Conservation (phyloP, 2,797 vertebrate genomes). For the Brachyalestes nurse region DNA sequence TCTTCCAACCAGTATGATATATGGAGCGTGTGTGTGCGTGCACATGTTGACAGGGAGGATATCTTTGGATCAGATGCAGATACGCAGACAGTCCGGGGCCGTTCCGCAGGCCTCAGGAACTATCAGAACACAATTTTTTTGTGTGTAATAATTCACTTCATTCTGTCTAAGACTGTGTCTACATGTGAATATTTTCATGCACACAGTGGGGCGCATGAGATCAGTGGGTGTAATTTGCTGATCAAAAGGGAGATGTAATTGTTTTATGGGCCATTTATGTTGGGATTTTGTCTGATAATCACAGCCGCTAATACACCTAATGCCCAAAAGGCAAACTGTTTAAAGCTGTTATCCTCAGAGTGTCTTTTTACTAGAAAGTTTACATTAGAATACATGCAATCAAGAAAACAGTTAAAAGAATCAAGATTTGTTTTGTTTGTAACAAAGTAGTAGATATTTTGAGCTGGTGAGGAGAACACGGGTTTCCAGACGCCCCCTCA, state of each 20-base stretch:
- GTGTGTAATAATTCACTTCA: background rate
- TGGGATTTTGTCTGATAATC: background rate
- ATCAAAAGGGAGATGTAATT: background rate
- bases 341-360: too few species aligned
- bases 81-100: slow-evolving; percentile 16
- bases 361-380: too few species aligned
- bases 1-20: slow-evolving; percentile 9
- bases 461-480: too few species aligned
- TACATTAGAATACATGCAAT: too few species aligned
- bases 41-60: background rate
- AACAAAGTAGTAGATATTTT: too few species aligned
- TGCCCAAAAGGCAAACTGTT: too few species aligned
- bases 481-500: too few species aligned
- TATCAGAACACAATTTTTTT: background rate
- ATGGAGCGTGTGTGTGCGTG: background rate
- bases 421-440: too few species aligned
- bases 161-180: background rate
- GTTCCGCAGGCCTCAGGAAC: background rate
- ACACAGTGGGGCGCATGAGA: background rate
- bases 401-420: too few species aligned
- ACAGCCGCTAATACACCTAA: too few species aligned
- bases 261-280: background rate
- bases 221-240: background rate
- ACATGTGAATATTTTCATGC: background rate
- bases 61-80: slow-evolving; percentile 25